Evolutionary conservation across 2,113 vertebrate genomes (phyloP), one percentile per base, ranked within the genome.

Genomic region (Machaerirhynchus nigripectus): DNA sequence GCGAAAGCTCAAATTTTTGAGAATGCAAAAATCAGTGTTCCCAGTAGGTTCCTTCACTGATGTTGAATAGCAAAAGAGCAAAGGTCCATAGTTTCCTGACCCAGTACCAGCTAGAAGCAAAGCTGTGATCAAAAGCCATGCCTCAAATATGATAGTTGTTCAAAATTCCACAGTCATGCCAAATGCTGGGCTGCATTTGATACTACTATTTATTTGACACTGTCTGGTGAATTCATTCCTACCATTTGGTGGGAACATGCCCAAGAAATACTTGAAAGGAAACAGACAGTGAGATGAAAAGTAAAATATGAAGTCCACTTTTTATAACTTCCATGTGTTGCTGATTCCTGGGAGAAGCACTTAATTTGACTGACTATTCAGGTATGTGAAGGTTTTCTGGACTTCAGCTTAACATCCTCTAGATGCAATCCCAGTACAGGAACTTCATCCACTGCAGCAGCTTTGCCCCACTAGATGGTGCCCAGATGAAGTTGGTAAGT

Each of bases 11-110:
- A 11, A 10, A 7, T 28, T 50, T 53, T 24, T 59, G 18, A 55
- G 77, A 55, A 27, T 39, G 14, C 13, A 40, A 31, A n/a, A 47
- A 20, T 23, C 24, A 5, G 3, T 24, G 37, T 14, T 64, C 37
- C 2, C 0, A 9, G 9, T 7, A 28, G 15, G 12, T 44, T 85
- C 4, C 3, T n/a, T 87, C n/a, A 26, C 4, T 0, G 2, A 1
- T 12, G 10, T 28, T 39, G 59, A 67, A 52, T 1, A 23, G 68
- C 44, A 44, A 31, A 79, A 60, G 15, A 55, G 9, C n/a, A 71
- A 60, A 78, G 17, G 10, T 63, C 17, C 1, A 0, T 33, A 6
- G 5, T 76, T 92, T 90, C 56, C 31, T 91, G 47, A 52, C 65
- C 47, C 91, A 22, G 22, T 84, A 73, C 10, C 27, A 61, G 24